These are phyloP conservation scores for Pyrrhura leucotis DNA, from an alignment of 2,797 vertebrate genomes.

Conservation along the genomic window DNA sequence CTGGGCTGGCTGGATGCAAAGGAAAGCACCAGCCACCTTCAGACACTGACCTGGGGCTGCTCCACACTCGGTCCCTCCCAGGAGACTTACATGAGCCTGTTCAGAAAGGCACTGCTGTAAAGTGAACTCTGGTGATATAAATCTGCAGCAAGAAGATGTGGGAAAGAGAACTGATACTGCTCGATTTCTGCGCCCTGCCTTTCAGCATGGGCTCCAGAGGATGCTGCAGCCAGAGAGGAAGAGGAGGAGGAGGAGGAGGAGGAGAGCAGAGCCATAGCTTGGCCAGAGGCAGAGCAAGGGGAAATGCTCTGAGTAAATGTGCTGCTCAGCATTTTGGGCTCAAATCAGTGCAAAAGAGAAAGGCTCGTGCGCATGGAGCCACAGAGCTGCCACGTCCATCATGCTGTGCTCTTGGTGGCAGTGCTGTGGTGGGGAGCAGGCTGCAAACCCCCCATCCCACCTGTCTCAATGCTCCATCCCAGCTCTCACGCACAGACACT, in stretches of 20 bases:
- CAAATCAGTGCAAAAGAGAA: not conserved
- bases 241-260: not conserved
- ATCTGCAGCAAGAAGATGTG: not conserved
- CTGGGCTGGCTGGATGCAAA: rapidly evolving
- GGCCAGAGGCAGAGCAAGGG: not conserved
- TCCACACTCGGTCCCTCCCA: rapidly evolving
- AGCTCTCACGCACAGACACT: not conserved
- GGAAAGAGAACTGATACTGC: rapidly evolving
- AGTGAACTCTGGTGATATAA: not conserved
- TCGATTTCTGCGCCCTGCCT: not conserved
- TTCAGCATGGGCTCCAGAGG: not conserved
- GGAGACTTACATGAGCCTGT: rapidly evolving
- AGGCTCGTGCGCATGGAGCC: rapidly evolving
- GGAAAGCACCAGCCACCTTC: rapidly evolving
- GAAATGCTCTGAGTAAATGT: not conserved
- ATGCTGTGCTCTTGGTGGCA: not conserved
- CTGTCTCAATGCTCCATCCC: rapidly evolving
- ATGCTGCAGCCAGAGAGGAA: not conserved
- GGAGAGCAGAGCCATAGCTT: rapidly evolving
- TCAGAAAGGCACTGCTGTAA: not conserved
- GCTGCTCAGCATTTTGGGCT: not conserved
- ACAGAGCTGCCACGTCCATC: rapidly evolving
- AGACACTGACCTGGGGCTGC: not conserved
- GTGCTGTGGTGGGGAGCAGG: rapidly evolving
- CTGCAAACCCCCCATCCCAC: not conserved